phyloP scores from a whole-genome alignment of 2,113 vertebrate genomes.

The Thalassoma bifasciatum region DNA sequence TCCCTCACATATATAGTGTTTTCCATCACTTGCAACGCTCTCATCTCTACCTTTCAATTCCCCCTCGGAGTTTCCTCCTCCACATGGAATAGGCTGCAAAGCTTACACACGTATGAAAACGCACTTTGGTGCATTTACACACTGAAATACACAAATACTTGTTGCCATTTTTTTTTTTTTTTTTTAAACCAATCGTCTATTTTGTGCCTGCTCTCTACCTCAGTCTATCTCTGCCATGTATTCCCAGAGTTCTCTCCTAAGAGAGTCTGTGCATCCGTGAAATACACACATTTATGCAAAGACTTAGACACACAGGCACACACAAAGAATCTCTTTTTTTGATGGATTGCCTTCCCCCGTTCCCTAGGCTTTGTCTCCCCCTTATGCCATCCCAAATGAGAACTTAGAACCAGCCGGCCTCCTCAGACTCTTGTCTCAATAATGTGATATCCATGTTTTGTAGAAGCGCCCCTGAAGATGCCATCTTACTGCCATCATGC shows the following conservation, averaged over 20 bases:
- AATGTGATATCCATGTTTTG: constrained; percentile 51
- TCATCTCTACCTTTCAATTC: constrained; percentile 3
- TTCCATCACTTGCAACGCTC: constrained; percentile 11
- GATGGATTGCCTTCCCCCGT: constrained; percentile 7
- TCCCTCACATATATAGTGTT: background rate
- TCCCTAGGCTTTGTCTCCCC: background rate
- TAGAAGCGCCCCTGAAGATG: constrained; percentile 7
- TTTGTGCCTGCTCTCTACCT: background rate
- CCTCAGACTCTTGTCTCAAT: constrained; percentile 35
- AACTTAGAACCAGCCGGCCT: background rate
- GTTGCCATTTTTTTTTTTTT: constrained; percentile 16
- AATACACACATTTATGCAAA: background rate
- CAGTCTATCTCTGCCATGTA: constrained; percentile 11
- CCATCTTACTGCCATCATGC: constrained; percentile 14
- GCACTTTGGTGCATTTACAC: background rate
- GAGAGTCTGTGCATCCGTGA: background rate
- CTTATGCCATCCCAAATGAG: background rate
- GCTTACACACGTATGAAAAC: constrained; percentile 10
- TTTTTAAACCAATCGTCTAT: constrained; percentile 1
- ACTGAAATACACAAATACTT: background rate
- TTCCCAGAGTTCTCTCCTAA: constrained; percentile 28
- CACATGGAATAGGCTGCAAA: constrained; percentile 12
- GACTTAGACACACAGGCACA: background rate
- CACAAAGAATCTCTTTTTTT: constrained; percentile 9
- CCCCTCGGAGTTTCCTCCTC: constrained; percentile 12